phyloP scores from a whole-genome alignment of 2,113 vertebrate species.

The Ageneiosus marmoratus region DNA sequence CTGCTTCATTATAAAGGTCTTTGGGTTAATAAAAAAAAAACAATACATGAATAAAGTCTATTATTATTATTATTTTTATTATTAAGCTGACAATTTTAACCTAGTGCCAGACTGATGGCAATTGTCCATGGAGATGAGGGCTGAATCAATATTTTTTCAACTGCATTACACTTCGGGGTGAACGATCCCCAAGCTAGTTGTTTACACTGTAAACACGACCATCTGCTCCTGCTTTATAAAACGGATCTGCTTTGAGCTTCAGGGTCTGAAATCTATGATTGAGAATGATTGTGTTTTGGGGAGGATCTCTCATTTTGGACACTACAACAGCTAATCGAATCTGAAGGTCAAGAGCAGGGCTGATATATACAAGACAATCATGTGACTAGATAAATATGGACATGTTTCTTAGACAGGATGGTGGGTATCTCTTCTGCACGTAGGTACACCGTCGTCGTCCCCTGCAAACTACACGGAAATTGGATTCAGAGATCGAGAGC shows the following conservation, averaged over 20 bases:
- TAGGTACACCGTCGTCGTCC: slow-evolving; percentile 30
- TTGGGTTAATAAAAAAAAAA: background rate
- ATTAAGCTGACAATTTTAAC: background rate
- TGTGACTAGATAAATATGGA: slow-evolving; percentile 9
- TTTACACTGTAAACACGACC: slow-evolving; percentile 28
- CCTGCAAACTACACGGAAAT: slow-evolving; percentile 44
- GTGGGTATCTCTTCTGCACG: slow-evolving; percentile 27
- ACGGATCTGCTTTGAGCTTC: slow-evolving; percentile 7
- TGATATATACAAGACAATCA: slow-evolving; percentile 10
- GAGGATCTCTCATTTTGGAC: background rate
- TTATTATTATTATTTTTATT: background rate
- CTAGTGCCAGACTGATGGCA: background rate
- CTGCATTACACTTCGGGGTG: slow-evolving; percentile 11
- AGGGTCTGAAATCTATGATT: slow-evolving; percentile 13
- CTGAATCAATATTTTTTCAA: slow-evolving; percentile 34
- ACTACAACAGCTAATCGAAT: slow-evolving; percentile 7
- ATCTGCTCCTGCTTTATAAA: slow-evolving; percentile 20
- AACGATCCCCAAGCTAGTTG: slow-evolving; percentile 27
- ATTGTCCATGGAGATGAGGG: background rate
- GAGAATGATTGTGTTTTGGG: background rate
- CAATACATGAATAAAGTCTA: background rate
- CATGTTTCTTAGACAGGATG: slow-evolving; percentile 11
- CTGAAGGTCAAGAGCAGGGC: slow-evolving; percentile 6
- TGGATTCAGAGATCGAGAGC: slow-evolving; percentile 37
- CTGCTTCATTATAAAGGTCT: background rate